phyloP scores from a whole-genome alignment of 2,797 vertebrate species.

The Numenius phaeopus region DNA sequence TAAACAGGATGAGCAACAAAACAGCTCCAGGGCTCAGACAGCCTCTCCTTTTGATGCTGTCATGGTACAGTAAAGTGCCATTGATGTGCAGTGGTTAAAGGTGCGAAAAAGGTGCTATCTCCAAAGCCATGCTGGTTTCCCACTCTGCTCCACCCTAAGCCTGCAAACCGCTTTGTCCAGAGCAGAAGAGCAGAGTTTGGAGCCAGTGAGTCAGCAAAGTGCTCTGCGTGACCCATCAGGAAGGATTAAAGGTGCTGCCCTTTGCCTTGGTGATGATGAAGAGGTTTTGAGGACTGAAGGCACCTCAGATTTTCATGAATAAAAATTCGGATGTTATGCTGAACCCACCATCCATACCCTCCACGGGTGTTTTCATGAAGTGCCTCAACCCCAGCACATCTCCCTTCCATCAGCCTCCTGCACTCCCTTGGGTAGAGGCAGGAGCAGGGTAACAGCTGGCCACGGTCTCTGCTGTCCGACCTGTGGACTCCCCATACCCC shows the following conservation, averaged over 20 bases:
- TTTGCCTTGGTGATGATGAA: neutral
- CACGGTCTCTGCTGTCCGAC: neutral
- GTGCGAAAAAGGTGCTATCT: neutral
- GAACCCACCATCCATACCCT: neutral
- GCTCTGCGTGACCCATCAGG: neutral
- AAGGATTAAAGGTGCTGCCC: neutral
- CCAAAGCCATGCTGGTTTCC: neutral
- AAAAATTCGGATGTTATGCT: neutral
- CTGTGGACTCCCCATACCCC: neutral
- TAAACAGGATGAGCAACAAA: constrained; percentile 44
- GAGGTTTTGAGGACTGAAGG: neutral
- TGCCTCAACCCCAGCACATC: neutral
- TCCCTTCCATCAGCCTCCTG: neutral
- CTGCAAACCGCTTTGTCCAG: neutral
- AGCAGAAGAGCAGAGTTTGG: neutral
- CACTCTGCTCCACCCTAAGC: neutral
- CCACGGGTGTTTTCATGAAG: neutral
- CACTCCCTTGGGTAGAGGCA: neutral
- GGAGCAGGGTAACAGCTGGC: neutral
- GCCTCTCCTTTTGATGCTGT: neutral
- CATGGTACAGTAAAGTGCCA: neutral
- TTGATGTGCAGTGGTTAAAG: neutral
- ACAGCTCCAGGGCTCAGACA: neutral
- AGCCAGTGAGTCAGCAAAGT: neutral
- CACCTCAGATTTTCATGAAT: neutral